Percentiles rank a stretch among this genome's conserved stretches.
phyloP scores from a whole-genome alignment of 2,113 vertebrate genomes.

The Melanostigma gelatinosum region DNA sequence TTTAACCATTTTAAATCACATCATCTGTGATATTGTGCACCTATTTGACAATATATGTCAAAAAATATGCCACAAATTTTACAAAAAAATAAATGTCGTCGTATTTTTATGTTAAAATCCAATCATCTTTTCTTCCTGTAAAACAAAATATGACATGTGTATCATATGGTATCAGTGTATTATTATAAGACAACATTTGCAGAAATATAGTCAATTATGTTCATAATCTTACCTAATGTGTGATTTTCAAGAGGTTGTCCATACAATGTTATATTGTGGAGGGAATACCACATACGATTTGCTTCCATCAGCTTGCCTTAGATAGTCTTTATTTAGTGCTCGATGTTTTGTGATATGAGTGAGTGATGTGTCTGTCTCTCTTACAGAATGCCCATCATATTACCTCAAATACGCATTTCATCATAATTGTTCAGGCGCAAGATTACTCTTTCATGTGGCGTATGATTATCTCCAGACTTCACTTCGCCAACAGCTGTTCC shows the following conservation, averaged over 20 bases:
- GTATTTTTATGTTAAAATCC: too few species aligned
- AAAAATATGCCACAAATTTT: too few species aligned
- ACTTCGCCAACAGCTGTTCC: background rate
- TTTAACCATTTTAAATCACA: too few species aligned
- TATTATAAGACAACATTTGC: background rate
- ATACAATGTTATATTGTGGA: background rate
- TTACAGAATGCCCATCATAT: background rate
- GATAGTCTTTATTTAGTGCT: background rate
- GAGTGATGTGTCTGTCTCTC: background rate
- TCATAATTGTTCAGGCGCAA: background rate
- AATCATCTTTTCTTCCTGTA: too few species aligned
- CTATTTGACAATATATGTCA: too few species aligned
- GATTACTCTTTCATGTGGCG: too few species aligned
- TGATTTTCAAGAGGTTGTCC: background rate
- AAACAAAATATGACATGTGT: background rate
- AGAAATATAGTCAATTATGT: background rate
- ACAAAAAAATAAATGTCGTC: too few species aligned
- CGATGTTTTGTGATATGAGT: background rate
- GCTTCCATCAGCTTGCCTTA: background rate
- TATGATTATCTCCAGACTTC: background rate
- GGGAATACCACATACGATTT: background rate
- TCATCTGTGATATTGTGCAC: too few species aligned
- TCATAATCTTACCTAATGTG: background rate
- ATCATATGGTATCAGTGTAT: background rate
- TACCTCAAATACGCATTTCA: background rate